Conservation (phyloP, 2,113 vertebrate genomes). For the Astur gentilis region DNA sequence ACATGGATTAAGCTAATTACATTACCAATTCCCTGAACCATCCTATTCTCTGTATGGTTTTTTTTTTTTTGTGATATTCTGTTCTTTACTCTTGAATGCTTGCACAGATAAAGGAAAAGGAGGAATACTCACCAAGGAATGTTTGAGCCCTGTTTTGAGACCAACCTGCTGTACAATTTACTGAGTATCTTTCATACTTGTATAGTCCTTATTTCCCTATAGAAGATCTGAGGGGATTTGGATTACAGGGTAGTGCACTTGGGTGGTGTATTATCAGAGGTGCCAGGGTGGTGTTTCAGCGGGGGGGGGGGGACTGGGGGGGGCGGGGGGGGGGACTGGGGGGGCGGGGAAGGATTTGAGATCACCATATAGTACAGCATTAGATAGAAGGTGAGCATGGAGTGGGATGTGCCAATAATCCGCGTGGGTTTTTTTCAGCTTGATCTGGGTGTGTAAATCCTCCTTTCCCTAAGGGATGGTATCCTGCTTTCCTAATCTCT, state of each 20-base stretch:
- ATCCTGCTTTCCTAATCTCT: background rate
- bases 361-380: rapidly evolving
- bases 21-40: background rate
- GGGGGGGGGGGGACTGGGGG: too few species aligned
- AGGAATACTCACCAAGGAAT: background rate
- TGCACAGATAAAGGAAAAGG: background rate
- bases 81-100: background rate
- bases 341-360: background rate
- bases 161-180: background rate
- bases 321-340: too few species aligned
- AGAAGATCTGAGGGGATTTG: background rate
- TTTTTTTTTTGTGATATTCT: background rate
- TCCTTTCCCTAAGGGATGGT: background rate
- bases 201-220: background rate
- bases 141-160: background rate
- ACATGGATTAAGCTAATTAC: background rate
- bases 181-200: background rate
- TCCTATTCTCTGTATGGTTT: background rate
- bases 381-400: background rate
- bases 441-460: background rate
- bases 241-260: rapidly evolving
- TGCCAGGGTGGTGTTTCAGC: background rate
- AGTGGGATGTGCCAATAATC: background rate
- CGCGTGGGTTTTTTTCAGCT: rapidly evolving
- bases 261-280: background rate